Evolutionary conservation across 2,113 vertebrate genomes (phyloP).

Genomic region (Lanius collurio): DNA sequence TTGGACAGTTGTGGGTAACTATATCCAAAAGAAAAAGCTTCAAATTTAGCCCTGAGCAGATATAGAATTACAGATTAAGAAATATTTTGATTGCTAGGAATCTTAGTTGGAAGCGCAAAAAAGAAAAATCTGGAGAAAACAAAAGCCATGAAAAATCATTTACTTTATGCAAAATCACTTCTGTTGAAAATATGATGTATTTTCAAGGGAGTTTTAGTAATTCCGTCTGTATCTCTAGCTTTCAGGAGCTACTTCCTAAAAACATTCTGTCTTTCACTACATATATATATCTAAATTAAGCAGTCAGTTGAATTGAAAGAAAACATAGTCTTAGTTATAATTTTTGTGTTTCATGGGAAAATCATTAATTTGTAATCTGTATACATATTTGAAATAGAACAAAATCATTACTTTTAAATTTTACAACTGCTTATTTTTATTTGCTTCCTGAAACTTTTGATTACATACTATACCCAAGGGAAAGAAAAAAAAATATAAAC

Average conservation of each 20-base stretch:
- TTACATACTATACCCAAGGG: background rate
- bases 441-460: background rate
- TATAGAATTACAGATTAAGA: background rate
- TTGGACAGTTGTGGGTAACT: background rate
- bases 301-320: background rate
- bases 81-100: background rate
- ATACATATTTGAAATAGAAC: background rate
- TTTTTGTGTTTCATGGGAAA: background rate
- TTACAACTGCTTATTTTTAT: background rate
- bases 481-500: background rate
- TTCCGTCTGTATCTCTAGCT: background rate
- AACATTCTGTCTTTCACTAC: background rate
- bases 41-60: background rate
- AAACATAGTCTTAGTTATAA: background rate
- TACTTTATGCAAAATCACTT: background rate
- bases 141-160: background rate
- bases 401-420: background rate
- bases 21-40: background rate
- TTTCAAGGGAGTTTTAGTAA: background rate
- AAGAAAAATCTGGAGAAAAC: background rate
- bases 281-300: background rate
- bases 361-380: background rate
- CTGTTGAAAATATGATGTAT: background rate
- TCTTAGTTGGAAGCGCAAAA: background rate
- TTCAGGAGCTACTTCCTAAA: background rate